Percentiles rank a stretch among this genome's conserved stretches.
These are phyloP conservation scores for Hemistola chrysoprasaria DNA, from an alignment of 2,888 invertebrate genomes.

Conservation along the genomic window DNA sequence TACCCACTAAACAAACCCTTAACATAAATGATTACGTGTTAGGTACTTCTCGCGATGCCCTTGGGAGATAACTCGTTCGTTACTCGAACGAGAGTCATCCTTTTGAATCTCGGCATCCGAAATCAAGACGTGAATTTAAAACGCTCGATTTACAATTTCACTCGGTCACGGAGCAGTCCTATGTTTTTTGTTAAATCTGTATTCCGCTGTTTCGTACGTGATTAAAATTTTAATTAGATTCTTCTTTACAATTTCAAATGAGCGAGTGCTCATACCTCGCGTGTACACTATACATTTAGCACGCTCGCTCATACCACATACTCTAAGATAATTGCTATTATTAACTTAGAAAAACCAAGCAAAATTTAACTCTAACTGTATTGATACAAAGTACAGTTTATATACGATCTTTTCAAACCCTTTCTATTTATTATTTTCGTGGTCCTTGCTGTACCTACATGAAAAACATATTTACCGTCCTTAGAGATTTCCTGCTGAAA, in stretches of 20 bases:
- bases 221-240: conserved; percentile 50
- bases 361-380: conserved; percentile 32
- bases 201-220: conserved; percentile 39
- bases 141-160: conserved; percentile 46
- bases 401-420: conserved; percentile 4
- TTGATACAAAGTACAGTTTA: conserved; percentile 24
- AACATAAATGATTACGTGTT: conserved; percentile 52
- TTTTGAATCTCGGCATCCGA: conserved; percentile 27
- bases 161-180: conserved; percentile 35
- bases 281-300: conserved; percentile 53
- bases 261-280: conserved; percentile 39
- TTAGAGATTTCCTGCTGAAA: conserved; percentile 31
- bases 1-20: conserved; percentile 33
- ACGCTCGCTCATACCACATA: conserved; percentile 42
- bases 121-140: conserved; percentile 57
- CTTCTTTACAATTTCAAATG: conserved; percentile 34
- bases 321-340: conserved; percentile 52
- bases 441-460: conserved; percentile 27
- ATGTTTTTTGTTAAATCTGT: conserved; percentile 39
- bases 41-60: conserved; percentile 42
- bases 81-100: conserved; percentile 47
- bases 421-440: conserved; percentile 36
- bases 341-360: conserved; percentile 33
- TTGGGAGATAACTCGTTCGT: conserved; percentile 52
- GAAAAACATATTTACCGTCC: conserved; percentile 32